Conservation (phyloP, 2,888 invertebrate species). For the Norana najaformis region DNA sequence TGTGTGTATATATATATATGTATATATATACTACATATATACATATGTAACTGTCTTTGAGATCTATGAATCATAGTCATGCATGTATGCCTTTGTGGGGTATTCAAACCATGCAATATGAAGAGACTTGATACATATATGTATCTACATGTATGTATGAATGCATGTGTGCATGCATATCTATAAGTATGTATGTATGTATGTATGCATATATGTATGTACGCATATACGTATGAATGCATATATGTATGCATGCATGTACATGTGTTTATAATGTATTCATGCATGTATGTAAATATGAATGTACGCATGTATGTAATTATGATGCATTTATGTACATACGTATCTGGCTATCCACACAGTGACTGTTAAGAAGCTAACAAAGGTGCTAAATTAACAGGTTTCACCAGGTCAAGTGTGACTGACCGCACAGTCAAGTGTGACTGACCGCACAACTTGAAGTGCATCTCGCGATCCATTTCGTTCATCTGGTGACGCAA, state of each 20-base stretch:
- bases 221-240: not conserved
- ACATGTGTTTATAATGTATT: too few species aligned
- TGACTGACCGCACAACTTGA: constrained; percentile 69
- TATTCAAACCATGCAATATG: too few species aligned
- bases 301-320: too few species aligned
- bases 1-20: too few species aligned
- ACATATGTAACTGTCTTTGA: too few species aligned
- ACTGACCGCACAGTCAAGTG: constrained; percentile 37
- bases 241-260: too few species aligned
- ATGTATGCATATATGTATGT: constrained; percentile 27
- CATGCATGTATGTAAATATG: too few species aligned
- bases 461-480: constrained; percentile 86
- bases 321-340: too few species aligned
- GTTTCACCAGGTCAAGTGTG: not conserved
- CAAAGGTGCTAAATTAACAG: not conserved
- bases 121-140: not conserved
- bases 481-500: constrained; percentile 66
- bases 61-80: too few species aligned
- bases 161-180: not conserved
- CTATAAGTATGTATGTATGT: constrained; percentile 28
- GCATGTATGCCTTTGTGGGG: too few species aligned
- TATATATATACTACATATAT: too few species aligned
- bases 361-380: not conserved
- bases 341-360: too few species aligned
- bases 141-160: not conserved